Conservation (phyloP, 2,113 vertebrate species). For the Corythornis vintsioides region DNA sequence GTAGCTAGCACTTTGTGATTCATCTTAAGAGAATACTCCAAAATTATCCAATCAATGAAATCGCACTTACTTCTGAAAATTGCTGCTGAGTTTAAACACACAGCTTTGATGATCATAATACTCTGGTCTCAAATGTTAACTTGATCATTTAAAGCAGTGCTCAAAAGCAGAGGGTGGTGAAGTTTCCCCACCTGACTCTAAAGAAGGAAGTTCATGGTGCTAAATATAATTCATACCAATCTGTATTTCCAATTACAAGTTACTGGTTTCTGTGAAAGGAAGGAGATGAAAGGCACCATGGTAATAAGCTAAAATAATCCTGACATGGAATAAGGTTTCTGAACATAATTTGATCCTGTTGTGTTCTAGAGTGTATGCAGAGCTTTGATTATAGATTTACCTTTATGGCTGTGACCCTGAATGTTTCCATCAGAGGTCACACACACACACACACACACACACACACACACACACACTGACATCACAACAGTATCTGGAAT, state of each 20-base stretch:
- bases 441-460: not conserved
- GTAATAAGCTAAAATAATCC: not conserved
- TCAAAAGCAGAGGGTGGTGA: not conserved
- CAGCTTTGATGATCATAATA: not conserved
- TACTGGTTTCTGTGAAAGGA: not conserved
- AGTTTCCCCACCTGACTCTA: not conserved
- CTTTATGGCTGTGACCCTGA: not conserved
- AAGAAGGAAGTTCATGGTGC: not conserved
- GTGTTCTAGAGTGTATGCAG: slow-evolving; percentile 20
- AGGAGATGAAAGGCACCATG: not conserved
- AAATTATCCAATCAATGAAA: slow-evolving; percentile 59
- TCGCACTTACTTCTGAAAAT: slow-evolving; percentile 35
- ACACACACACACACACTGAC: not conserved
- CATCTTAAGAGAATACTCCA: slow-evolving; percentile 32
- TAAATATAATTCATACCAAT: slow-evolving; percentile 18
- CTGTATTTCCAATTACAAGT: not conserved
- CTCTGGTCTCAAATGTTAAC: slow-evolving; percentile 1
- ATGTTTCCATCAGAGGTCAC: not conserved
- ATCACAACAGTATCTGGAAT: not conserved
- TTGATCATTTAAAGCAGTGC: not conserved
- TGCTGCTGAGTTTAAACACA: slow-evolving; percentile 4
- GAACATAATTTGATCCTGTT: not conserved
- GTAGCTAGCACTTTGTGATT: slow-evolving; percentile 52
- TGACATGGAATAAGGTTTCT: not conserved
- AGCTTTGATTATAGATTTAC: slow-evolving; percentile 20